These are phyloP conservation scores for Itoplectis maculator DNA, from an alignment of 2,888 invertebrate genomes.

Conservation along the genomic window DNA sequence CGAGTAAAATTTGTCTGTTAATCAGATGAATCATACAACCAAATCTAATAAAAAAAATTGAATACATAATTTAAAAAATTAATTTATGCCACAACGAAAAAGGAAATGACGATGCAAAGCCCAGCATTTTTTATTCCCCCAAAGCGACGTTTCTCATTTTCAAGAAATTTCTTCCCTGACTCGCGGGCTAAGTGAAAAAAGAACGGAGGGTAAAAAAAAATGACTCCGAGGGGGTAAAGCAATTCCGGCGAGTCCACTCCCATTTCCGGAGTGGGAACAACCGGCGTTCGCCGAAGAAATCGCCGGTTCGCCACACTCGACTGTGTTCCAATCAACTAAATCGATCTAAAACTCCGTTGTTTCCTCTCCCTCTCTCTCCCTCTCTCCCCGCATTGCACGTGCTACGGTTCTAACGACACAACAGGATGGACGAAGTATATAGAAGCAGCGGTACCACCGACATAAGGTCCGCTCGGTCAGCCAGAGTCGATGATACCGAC, in stretches of 20 bases:
- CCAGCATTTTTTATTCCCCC: too few relatives aligned
- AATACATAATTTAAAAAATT: not conserved
- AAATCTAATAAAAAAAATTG: too few relatives aligned
- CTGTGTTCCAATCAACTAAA: constrained; percentile 14
- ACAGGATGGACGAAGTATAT: not conserved
- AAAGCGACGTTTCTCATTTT: not conserved
- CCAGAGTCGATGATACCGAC: not conserved
- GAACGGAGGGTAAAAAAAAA: not conserved
- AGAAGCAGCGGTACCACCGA: not conserved
- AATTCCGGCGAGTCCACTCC: constrained; percentile 11
- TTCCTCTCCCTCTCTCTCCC: not conserved
- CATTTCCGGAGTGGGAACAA: constrained; percentile 19
- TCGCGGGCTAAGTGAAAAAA: not conserved
- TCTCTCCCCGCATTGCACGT: not conserved
- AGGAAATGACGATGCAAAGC: too few relatives aligned
- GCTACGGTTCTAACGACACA: not conserved
- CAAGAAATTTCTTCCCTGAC: not conserved
- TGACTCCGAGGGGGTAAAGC: not conserved
- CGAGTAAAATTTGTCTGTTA: too few relatives aligned
- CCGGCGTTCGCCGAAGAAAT: not conserved
- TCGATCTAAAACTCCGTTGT: constrained; percentile 25
- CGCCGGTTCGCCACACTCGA: constrained; percentile 9
- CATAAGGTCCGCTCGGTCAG: too few relatives aligned
- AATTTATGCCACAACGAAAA: too few relatives aligned
- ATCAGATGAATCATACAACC: too few relatives aligned